Percentiles rank a stretch among this genome's conserved stretches.
These are phyloP conservation scores for Eulemur coronatus DNA, from an alignment of 2,797 vertebrate genomes.

Conservation along the genomic window DNA sequence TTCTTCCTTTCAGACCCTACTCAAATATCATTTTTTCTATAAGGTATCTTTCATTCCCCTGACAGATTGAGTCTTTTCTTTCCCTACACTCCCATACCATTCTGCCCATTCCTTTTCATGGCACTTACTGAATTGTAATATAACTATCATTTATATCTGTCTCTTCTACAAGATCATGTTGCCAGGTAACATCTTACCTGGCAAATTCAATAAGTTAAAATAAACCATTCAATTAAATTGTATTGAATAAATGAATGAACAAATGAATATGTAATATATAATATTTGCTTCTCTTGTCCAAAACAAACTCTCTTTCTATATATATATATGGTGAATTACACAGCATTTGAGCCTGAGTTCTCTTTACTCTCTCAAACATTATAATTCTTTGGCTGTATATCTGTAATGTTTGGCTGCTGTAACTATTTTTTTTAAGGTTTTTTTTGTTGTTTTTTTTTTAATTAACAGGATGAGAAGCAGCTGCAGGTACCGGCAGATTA, in stretches of 20 bases:
- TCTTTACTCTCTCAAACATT: slow-evolving; percentile 72
- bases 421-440: slow-evolving; percentile 76
- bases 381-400: slow-evolving; percentile 78
- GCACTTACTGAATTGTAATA: neutral
- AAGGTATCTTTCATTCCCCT: neutral
- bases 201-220: neutral
- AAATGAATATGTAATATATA: neutral
- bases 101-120: neutral
- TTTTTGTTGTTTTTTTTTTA: slow-evolving; percentile 69
- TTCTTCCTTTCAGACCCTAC: neutral
- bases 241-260: neutral
- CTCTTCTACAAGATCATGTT: neutral
- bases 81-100: neutral
- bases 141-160: neutral
- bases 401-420: slow-evolving; percentile 81
- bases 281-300: slow-evolving; percentile 19
- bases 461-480: slow-evolving; percentile 84
- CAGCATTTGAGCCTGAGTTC: slow-evolving; percentile 64
- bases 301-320: neutral
- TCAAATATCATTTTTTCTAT: neutral
- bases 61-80: neutral
- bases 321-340: neutral
- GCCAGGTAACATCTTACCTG: neutral
- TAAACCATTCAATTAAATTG: neutral
- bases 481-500: slow-evolving; percentile 86